Evolutionary conservation across 1,140 invertebrate genomes (phyloP).

Genomic region (Drosophila tsacasi): DNA sequence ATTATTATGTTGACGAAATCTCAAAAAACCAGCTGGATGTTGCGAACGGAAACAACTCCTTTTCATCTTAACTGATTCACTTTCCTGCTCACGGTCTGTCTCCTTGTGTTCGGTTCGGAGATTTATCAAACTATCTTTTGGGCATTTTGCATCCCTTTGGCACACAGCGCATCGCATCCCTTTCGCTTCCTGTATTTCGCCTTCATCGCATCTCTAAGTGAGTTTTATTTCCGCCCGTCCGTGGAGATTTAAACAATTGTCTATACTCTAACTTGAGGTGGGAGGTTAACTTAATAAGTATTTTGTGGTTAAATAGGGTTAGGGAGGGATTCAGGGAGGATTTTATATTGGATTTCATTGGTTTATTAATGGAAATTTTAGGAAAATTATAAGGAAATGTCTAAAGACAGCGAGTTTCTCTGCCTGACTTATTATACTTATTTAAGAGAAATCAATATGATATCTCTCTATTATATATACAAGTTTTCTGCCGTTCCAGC

Average conservation of each 20-base stretch:
- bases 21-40: conserved; percentile 35
- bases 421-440: no score
- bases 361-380: not conserved
- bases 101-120: conserved; percentile 26
- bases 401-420: no score
- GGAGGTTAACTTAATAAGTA: not conserved
- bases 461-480: no score
- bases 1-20: conserved; percentile 19
- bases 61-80: conserved; percentile 50
- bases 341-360: not conserved
- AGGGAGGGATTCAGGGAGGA: no score
- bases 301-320: not conserved
- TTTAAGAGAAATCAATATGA: no score
- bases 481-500: no score
- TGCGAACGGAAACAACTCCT: conserved; percentile 69
- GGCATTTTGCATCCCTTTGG: conserved; percentile 77
- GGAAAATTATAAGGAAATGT: no score
- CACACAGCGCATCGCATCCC: conserved; percentile 36
- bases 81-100: conserved; percentile 8
- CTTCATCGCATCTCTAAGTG: conserved; percentile 19
- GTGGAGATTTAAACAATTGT: conserved; percentile 42
- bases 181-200: conserved; percentile 28
- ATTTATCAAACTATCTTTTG: conserved; percentile 66
- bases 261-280: conserved; percentile 17
- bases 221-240: conserved; percentile 30